phyloP scores from a whole-genome alignment of 2,797 vertebrate species.

The Enteromius afrohamiltoni region DNA sequence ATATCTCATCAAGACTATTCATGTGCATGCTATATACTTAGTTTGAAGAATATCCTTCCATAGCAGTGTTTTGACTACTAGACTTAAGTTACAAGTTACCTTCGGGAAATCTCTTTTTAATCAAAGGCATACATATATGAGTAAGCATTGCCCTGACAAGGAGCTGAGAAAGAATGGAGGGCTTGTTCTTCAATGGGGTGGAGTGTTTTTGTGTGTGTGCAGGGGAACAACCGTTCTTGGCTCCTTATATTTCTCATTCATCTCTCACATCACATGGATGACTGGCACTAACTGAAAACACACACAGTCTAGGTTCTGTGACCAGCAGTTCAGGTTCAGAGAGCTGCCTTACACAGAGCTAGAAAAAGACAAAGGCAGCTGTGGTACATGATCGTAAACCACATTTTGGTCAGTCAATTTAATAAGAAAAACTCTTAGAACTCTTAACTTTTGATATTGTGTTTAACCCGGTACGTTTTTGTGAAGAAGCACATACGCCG shows the following conservation, averaged over 20 bases:
- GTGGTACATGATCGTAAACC: not conserved
- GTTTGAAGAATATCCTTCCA: not conserved
- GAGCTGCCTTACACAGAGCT: constrained; percentile 8
- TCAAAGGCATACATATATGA: constrained; percentile 1
- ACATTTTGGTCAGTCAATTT: not conserved
- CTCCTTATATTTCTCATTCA: constrained; percentile 37
- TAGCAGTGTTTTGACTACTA: constrained; percentile 11
- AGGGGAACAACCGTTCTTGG: constrained; percentile 5
- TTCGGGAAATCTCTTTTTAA: constrained; percentile 28
- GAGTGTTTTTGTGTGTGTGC: constrained; percentile 22
- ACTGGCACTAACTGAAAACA: constrained; percentile 42
- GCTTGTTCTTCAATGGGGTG: constrained; percentile 32
- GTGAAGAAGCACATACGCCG: too few relatives aligned
- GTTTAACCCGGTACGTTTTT: too few relatives aligned
- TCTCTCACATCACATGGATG: constrained; percentile 40
- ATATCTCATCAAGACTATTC: not conserved
- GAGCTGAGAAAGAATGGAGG: not conserved
- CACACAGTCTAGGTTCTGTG: constrained; percentile 23
- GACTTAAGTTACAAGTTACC: constrained; percentile 8
- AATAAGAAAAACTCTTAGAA: not conserved
- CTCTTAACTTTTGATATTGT: too few relatives aligned
- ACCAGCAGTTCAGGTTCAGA: constrained; percentile 34
- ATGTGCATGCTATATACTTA: not conserved
- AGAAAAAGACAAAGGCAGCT: constrained; percentile 17
- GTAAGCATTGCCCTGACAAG: not conserved